Conservation (phyloP, 2,797 vertebrate genomes). For the Crypturellus tataupa region DNA sequence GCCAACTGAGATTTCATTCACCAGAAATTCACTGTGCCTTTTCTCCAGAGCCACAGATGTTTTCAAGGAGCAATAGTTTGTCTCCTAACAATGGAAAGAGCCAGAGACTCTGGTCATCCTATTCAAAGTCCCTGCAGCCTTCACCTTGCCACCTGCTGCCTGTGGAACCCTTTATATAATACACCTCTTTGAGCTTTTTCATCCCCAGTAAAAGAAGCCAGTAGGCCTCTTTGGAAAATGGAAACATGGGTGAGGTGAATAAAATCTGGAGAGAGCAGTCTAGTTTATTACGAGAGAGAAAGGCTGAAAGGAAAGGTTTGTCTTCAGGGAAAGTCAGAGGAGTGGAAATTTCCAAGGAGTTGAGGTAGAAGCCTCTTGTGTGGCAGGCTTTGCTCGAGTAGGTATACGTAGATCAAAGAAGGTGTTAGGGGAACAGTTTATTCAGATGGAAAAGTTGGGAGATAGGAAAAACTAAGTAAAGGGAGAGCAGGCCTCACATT, state of each 20-base stretch:
- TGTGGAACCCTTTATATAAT: no score
- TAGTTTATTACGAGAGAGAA: neutral
- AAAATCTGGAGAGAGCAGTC: neutral
- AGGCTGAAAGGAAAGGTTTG: neutral
- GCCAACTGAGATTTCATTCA: no score
- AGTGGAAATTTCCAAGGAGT: neutral
- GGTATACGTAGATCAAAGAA: neutral
- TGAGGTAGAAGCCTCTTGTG: neutral
- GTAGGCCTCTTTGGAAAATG: neutral
- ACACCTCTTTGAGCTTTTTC: no score
- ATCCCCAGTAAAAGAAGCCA: no score
- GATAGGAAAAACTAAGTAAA: neutral
- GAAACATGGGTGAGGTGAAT: neutral
- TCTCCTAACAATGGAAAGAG: neutral
- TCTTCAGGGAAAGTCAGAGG: neutral
- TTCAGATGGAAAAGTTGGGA: neutral
- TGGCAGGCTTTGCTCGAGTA: neutral
- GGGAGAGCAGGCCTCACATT: fast-evolving
- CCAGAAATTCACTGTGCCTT: no score
- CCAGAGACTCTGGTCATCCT: neutral
- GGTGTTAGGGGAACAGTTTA: neutral
- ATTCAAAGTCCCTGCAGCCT: neutral
- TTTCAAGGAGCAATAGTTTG: neutral
- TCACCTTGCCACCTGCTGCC: neutral
- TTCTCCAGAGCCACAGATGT: no score